These are phyloP conservation scores for Brenthis ino DNA, from an alignment of 2,888 invertebrate species.

Conservation along the genomic window DNA sequence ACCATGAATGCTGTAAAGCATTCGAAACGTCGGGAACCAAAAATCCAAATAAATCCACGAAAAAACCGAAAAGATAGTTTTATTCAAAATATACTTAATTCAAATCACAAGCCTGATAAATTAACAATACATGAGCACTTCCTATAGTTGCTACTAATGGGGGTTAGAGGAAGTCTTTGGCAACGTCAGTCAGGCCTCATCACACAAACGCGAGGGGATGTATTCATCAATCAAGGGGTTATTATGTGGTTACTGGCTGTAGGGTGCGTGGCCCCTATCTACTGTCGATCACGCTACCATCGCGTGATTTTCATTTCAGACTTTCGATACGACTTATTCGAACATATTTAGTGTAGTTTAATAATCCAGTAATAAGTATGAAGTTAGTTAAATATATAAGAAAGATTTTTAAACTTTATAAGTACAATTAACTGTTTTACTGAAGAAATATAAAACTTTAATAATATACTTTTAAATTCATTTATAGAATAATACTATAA, in stretches of 20 bases:
- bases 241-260: slow-evolving; percentile 44
- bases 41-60: no score
- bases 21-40: no score
- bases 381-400: slow-evolving; percentile 1
- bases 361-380: slow-evolving; percentile 11
- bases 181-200: slow-evolving; percentile 42
- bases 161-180: slow-evolving; percentile 38
- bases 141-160: slow-evolving; percentile 34
- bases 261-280: slow-evolving; percentile 41
- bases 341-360: slow-evolving; percentile 22
- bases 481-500: no score
- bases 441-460: no score
- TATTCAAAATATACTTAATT: no score
- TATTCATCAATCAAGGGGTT: slow-evolving; percentile 51
- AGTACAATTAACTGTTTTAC: no score
- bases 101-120: neutral
- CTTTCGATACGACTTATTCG: slow-evolving; percentile 27
- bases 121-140: neutral
- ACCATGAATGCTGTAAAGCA: no score
- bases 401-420: neutral
- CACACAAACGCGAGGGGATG: slow-evolving; percentile 44
- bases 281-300: slow-evolving; percentile 37
- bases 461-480: no score
- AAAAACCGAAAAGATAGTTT: no score
- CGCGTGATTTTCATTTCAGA: slow-evolving; percentile 29